Base-by-base conservation (phyloP, 2,888 invertebrate species). In the Drosophila longiperda region DNA sequence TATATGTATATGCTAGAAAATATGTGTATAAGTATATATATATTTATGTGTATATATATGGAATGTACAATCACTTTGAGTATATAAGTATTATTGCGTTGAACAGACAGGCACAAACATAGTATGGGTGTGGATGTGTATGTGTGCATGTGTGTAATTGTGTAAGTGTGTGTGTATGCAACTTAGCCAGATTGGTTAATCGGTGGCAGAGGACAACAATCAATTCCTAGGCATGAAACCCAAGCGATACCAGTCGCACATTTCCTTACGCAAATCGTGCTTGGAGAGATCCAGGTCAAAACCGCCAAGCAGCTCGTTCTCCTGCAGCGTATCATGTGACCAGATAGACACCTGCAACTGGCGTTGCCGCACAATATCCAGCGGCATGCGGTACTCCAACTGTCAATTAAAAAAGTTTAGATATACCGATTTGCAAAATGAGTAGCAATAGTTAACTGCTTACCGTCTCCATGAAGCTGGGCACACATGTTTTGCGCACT, bases 401-500 rank as follows among this genome's bases (percentile, higher is more conserved):
- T 97, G 91, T n/a, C 61, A 42, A 66, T 29, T 0, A 62, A 54
- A 57, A 61, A 40, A 12, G 20, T 33, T 29, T 20, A 34, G 9
- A 42, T 12, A 29, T 29, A 33, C 1, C 1, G 0, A 32, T 36
- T 26, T 6, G 5, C 2, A 50, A 45, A 29, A 26, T 17, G 6
- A 17, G n/a, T 11, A 26, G 2, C 2, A 8, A 0, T 8, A 8
- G 9, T 12, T 9, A 4, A 2, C 73, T 63, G 2, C 75, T 63
- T 93, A 97, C 97, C 97, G 98, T 98, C 94, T 99, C 98, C 97
- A 99, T 99, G 93, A 98, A 99, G 23, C 98, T 98, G 0, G 99
- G 99, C 93, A 99, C 98, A 89, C 97, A 97, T 91, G 97, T 98
- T 81, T 97, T 96, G 87, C 96, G 96, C 1, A 98, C 96, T 2